A percentile compares a stretch with the other conserved stretches of the same genome.
phyloP scores from a whole-genome alignment of 2,888 invertebrate species.

The Trachelus stipa region DNA sequence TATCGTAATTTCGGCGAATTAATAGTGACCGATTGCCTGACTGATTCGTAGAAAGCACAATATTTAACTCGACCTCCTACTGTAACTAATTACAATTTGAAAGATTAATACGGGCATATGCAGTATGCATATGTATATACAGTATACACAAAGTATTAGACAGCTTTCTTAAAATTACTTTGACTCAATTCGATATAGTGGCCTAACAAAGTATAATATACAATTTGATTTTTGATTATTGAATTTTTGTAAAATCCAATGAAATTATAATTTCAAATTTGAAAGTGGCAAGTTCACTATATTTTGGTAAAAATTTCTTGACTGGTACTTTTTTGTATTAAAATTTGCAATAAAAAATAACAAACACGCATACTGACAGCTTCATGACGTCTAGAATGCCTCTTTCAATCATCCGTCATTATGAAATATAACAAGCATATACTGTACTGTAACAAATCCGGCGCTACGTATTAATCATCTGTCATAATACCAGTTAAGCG shows the following conservation, averaged over 20 bases:
- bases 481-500: not conserved
- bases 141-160: not conserved
- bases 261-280: not conserved
- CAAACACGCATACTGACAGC: not conserved
- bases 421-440: conserved; percentile 7
- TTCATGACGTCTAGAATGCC: conserved; percentile 17
- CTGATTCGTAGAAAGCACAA: not conserved
- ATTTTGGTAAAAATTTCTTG: not conserved
- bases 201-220: not conserved
- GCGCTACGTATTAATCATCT: conserved; percentile 20
- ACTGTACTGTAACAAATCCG: conserved; percentile 13
- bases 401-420: conserved; percentile 19
- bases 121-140: no score
- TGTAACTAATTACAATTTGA: not conserved
- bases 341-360: not conserved
- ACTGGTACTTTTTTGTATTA: not conserved
- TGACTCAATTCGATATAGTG: not conserved
- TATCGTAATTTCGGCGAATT: not conserved
- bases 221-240: not conserved
- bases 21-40: not conserved
- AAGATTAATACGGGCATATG: not conserved
- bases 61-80: not conserved
- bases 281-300: not conserved
- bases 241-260: not conserved
- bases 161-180: not conserved